Evolutionary conservation across 2,888 invertebrate genomes (phyloP).

Genomic region (Erebia epiphron): DNA sequence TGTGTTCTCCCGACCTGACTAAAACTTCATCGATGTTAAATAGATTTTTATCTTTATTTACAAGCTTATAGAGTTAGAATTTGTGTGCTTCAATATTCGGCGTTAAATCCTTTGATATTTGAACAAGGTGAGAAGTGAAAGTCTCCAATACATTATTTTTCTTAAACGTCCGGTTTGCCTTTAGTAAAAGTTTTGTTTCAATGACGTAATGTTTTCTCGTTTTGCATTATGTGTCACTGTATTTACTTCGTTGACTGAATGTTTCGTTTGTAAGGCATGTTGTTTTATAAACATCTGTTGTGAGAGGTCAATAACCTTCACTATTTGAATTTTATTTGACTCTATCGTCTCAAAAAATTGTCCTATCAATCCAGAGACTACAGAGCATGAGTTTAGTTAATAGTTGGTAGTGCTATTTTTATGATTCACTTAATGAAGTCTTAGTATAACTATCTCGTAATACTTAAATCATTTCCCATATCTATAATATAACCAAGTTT

Average conservation of each 20-base stretch:
- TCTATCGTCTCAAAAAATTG: neutral
- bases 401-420: too few species aligned
- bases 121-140: slow-evolving; percentile 64
- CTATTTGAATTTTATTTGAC: neutral
- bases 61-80: slow-evolving; percentile 35
- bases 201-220: slow-evolving; percentile 69
- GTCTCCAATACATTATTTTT: slow-evolving; percentile 61
- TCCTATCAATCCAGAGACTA: neutral
- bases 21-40: slow-evolving; percentile 32
- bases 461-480: too few species aligned
- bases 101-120: slow-evolving; percentile 50
- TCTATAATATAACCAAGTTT: too few species aligned
- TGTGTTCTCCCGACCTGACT: slow-evolving; percentile 27
- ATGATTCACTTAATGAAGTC: too few species aligned
- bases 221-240: slow-evolving; percentile 37
- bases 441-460: too few species aligned
- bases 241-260: slow-evolving; percentile 25
- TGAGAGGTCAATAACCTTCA: neutral
- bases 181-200: slow-evolving; percentile 72
- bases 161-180: slow-evolving; percentile 66
- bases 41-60: slow-evolving; percentile 40
- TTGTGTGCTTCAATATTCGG: slow-evolving; percentile 36
- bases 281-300: neutral
- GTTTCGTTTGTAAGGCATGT: slow-evolving; percentile 6
- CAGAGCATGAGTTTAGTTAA: too few species aligned